phyloP scores from a whole-genome alignment of 2,888 invertebrate species.

The Leptopilina drosophilae region DNA sequence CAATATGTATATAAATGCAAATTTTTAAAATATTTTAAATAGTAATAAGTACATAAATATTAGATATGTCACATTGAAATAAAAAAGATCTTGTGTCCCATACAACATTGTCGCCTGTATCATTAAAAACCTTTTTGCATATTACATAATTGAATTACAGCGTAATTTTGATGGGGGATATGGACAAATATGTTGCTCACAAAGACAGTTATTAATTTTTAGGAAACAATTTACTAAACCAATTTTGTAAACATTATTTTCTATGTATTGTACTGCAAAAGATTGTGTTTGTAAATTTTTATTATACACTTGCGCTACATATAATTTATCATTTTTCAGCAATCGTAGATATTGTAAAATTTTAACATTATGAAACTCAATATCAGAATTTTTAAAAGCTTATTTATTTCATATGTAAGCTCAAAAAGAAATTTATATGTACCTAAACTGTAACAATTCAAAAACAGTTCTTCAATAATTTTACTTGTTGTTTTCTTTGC shows the following conservation, averaged over 20 bases:
- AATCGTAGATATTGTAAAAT: slow-evolving; percentile 42
- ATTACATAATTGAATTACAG: not conserved
- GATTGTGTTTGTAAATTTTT: slow-evolving; percentile 38
- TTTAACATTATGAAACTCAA: not conserved
- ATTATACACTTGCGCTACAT: slow-evolving; percentile 8
- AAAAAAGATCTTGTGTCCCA: not conserved
- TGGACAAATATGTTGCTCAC: not conserved
- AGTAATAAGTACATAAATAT: not conserved
- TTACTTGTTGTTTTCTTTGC: not conserved
- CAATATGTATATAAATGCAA: slow-evolving; percentile 3
- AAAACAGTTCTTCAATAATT: not conserved
- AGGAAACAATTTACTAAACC: slow-evolving; percentile 44
- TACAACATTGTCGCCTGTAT: not conserved
- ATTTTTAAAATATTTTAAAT: not conserved
- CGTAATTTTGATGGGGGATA: slow-evolving; percentile 6
- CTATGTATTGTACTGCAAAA: slow-evolving; percentile 7
- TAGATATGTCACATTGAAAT: not conserved
- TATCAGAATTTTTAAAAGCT: not conserved
- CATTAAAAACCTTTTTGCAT: not conserved
- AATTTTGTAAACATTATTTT: slow-evolving; percentile 16
- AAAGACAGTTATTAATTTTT: slow-evolving; percentile 37
- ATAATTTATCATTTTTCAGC: not conserved
- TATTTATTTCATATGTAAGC: not conserved
- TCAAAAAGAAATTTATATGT: not conserved
- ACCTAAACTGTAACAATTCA: not conserved